Conservation (phyloP, 1,140 invertebrate genomes). For the Camponotus pennsylvanicus region DNA sequence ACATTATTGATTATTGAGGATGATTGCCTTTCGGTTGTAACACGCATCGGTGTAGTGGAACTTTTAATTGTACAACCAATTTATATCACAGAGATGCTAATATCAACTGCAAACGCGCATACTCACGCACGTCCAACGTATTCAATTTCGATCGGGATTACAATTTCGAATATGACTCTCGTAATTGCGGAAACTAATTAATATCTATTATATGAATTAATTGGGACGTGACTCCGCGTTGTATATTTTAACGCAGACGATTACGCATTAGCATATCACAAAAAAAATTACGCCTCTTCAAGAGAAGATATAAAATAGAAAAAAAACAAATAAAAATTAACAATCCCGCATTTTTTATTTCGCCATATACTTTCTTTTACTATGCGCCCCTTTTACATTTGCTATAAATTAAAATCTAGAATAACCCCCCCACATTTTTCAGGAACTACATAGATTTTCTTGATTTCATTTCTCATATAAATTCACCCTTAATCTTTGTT, state of each 20-base stretch:
- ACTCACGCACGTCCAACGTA: constrained; percentile 47
- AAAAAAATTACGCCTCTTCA: constrained; percentile 7
- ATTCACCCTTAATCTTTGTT: neutral
- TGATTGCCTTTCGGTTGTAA: constrained; percentile 13
- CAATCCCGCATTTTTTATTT: too few species aligned
- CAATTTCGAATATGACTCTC: constrained; percentile 62
- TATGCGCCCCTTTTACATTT: neutral
- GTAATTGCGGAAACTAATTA: constrained; percentile 57
- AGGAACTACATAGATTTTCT: neutral
- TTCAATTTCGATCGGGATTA: constrained; percentile 62
- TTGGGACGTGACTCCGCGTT: constrained; percentile 50
- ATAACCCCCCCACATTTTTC: neutral
- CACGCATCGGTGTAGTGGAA: neutral
- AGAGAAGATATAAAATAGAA: neutral
- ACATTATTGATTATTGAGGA: constrained; percentile 30
- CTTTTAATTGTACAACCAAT: constrained; percentile 63
- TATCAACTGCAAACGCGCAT: constrained; percentile 23
- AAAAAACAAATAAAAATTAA: neutral
- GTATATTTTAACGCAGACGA: constrained; percentile 54
- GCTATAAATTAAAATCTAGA: neutral
- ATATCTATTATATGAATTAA: constrained; percentile 61
- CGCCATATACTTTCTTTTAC: neutral
- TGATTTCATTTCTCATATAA: neutral
- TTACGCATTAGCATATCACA: constrained; percentile 10
- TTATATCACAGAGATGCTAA: constrained; percentile 59